Evolutionary conservation across 2,797 vertebrate genomes (phyloP).

Genomic region (Sylvilagus floridanus): DNA sequence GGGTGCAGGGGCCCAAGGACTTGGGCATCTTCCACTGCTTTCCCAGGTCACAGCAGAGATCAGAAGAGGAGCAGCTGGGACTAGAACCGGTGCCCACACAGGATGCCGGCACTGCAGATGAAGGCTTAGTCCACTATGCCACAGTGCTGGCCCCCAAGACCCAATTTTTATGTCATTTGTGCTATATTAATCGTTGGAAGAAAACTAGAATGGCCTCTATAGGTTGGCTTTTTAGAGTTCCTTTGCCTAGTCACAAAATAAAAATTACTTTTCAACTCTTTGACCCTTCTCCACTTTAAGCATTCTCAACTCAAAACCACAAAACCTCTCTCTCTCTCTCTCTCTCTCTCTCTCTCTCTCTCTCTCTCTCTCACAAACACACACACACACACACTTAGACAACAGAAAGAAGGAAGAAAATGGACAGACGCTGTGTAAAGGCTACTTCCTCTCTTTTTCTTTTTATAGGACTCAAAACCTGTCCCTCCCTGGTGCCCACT

Average conservation of each 20-base stretch:
- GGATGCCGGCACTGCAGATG: no score
- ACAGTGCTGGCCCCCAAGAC: neutral
- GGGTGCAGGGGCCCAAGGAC: no score
- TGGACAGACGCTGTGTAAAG: neutral
- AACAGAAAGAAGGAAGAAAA: slow-evolving; percentile 16
- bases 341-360: neutral
- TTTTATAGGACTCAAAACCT: slow-evolving; percentile 19
- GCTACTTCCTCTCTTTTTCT: slow-evolving; percentile 27
- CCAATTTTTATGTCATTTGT: neutral
- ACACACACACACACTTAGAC: neutral
- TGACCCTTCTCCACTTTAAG: neutral
- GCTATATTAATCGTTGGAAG: neutral
- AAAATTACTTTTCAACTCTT: neutral
- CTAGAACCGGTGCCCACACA: no score
- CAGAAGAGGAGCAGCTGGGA: no score
- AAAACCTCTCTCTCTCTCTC: neutral
- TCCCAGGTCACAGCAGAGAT: no score
- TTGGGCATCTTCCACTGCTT: no score
- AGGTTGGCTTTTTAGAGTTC: neutral
- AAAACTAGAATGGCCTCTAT: neutral
- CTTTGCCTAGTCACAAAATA: neutral
- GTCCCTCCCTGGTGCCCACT: neutral
- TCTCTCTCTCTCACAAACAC: neutral
- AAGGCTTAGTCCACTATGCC: no score
- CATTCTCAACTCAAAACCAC: neutral